Evolutionary conservation across 2,113 vertebrate genomes (phyloP), one percentile per base, ranked within the genome.

Genomic region (Talpa occidentalis): DNA sequence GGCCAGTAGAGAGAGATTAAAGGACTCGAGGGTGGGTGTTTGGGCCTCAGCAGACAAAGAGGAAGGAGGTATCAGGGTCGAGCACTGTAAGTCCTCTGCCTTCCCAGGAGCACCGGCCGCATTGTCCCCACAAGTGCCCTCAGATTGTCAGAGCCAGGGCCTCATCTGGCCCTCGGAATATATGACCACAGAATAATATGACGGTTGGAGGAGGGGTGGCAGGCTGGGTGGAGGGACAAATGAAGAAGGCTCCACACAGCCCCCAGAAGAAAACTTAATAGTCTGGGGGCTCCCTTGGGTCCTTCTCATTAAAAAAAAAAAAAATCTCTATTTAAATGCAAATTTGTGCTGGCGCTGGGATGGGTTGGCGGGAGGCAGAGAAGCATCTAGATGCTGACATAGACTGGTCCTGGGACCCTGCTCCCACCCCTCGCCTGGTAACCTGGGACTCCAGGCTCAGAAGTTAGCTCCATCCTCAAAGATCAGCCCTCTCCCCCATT

Each of bases 321-420:
- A 97, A 98, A 98, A 96, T 95, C 98, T 98, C 98, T 98, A 98
- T 99, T 99, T 99, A 99, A 99, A 99, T 99, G 98, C 98, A 99
- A 99, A 99, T 99, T 97, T 74, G 95, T 97, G 97, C 98, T 96
- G 97, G 98, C 98, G 97, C 98, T 97, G 96, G 95, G 96, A 96
- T 97, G 90, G 92, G 84, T 83, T 90, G 73, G 87, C 30, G 8
- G 76, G 94, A 96, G 93, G 88, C 77, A 96, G 96, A 95, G 83
- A 83, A 94, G 82, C 77, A 73, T 78, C 80, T 67, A 95, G 92
- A 93, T 49, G 0, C 89, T 35, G 94, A 84, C 15, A 56, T 15
- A 90, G 90, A 81, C 74, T 44, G 84, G 62, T 69, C 83, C 19
- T 17, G 17, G 70, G 72, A 74, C 42, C 52, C 59, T 16, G 56